Evolutionary conservation across 2,797 vertebrate species (phyloP).

Genomic region (Apogon talboti): DNA sequence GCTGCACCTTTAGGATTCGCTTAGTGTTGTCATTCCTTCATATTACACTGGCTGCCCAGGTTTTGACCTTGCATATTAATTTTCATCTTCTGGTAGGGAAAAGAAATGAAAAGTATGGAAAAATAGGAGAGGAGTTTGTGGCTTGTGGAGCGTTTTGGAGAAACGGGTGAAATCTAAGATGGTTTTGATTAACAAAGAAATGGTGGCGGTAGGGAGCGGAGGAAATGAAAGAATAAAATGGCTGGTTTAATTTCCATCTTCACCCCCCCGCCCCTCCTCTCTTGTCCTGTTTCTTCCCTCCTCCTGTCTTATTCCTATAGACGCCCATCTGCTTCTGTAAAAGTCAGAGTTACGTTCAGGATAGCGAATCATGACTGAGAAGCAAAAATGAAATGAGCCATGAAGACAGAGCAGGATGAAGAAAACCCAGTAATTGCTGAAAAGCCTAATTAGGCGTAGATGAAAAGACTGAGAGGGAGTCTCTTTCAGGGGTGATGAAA

Average conservation of each 20-base stretch:
- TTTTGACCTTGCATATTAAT: conserved; percentile 58
- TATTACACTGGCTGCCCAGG: conserved; percentile 38
- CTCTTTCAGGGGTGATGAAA: conserved; percentile 61
- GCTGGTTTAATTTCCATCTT: conserved; percentile 69
- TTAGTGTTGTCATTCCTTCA: conserved; percentile 42
- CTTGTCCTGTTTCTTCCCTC: not conserved
- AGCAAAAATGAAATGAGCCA: conserved; percentile 57
- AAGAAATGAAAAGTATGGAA: conserved; percentile 30
- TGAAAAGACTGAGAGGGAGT: conserved; percentile 49
- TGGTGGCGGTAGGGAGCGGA: conserved; percentile 48
- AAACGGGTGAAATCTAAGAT: conserved; percentile 56
- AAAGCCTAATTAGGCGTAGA: conserved; percentile 59
- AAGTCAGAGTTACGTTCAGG: conserved; percentile 26
- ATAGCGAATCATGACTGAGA: conserved; percentile 35
- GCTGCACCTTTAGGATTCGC: conserved; percentile 54
- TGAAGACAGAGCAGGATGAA: conserved; percentile 60
- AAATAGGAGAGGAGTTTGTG: conserved; percentile 40
- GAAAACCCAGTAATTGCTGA: conserved; percentile 57
- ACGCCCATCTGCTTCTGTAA: conserved; percentile 29
- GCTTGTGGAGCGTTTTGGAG: conserved; percentile 55
- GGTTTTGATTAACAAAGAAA: conserved; percentile 72
- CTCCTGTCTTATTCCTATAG: conserved; percentile 35
- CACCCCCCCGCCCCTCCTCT: conserved; percentile 1
- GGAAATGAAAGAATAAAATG: conserved; percentile 78
- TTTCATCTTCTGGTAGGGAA: conserved; percentile 47